Conservation (phyloP, 2,888 invertebrate genomes). For the Cheilosia scutellata region DNA sequence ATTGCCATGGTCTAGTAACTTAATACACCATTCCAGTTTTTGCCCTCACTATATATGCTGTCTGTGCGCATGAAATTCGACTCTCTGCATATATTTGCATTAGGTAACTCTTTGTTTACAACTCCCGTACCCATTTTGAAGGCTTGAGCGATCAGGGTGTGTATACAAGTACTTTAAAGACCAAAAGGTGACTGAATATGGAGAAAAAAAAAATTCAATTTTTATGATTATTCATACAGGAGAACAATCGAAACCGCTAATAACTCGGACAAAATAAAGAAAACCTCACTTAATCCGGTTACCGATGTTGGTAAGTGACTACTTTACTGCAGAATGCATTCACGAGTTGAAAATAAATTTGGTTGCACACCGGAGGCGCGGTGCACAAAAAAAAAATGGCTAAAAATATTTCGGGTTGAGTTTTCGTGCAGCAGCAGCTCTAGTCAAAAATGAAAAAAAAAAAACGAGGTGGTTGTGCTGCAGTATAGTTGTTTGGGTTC, state of each 20-base stretch:
- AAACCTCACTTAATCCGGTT: slow-evolving; percentile 39
- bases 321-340: slow-evolving; percentile 28
- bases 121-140: neutral
- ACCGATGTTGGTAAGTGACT: neutral
- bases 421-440: slow-evolving; percentile 24
- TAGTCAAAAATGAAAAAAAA: neutral
- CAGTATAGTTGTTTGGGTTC: slow-evolving; percentile 13
- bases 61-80: slow-evolving; percentile 25
- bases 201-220: neutral
- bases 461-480: slow-evolving; percentile 48
- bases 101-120: slow-evolving; percentile 28
- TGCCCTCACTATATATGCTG: slow-evolving; percentile 26
- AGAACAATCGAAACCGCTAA: slow-evolving; percentile 46
- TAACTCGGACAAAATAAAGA: slow-evolving; percentile 23
- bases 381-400: slow-evolving; percentile 16
- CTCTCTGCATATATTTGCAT: slow-evolving; percentile 22
- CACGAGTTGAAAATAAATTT: neutral
- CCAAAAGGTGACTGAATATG: neutral
- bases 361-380: slow-evolving; percentile 28
- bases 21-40: slow-evolving; percentile 32
- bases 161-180: neutral
- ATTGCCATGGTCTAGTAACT: slow-evolving; percentile 73
- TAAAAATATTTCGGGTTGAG: slow-evolving; percentile 26
- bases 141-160: slow-evolving; percentile 34
- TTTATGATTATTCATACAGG: slow-evolving; percentile 25